Base-by-base conservation (phyloP, 2,888 invertebrate species). In the Ligdia adustata region DNA sequence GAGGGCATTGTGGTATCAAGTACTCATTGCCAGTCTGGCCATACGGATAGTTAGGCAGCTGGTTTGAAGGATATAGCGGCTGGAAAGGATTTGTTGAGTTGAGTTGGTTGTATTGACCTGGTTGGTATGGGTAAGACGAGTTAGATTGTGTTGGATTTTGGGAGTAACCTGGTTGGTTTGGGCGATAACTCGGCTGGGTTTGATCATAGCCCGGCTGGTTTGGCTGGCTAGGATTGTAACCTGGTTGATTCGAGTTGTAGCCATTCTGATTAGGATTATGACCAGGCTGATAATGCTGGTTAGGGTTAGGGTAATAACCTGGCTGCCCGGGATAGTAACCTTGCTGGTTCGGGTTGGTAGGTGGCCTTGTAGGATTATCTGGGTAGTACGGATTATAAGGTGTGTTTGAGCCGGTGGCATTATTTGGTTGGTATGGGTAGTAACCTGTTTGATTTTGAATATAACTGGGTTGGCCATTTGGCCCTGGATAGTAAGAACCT, bases 1-100 rank as follows among this genome's bases (percentile, higher is more conserved):
- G 82, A 2, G 92, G 90, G 66, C 95, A 95, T 9, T 64, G 50
- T 0, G 62, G 78, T 2, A 59, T 54, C 20, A 55, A 35, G 0
- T 45, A 26, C 13, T 65, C 63, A 11, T 50, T 53, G 2, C 52
- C 55, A 14, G 50, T 46, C 16, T 55, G 52, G 2, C 26, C 46
- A 29, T 54, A 42, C 4, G 54, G 52, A 14, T 48, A 28, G 3
- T 48, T 35, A 22, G 60, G 53, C 4, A 54, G 35, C 18, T 57
- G 55, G n/a, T 59, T 43, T 24, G 14, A 27, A 28, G 34, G 60
- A 40, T 38, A 58, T 7, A 40, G 33, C n/a, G 41, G 42, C 35
- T 48, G 37, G 26, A 39, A 34, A 35, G 34, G 29, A 12, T 13
- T 29, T 0, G 27, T 16, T 13, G 28, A 38, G 7, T 27, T 38